phyloP scores from a whole-genome alignment of 92 coral and sea anemone species.

The Diadumene lineata region DNA sequence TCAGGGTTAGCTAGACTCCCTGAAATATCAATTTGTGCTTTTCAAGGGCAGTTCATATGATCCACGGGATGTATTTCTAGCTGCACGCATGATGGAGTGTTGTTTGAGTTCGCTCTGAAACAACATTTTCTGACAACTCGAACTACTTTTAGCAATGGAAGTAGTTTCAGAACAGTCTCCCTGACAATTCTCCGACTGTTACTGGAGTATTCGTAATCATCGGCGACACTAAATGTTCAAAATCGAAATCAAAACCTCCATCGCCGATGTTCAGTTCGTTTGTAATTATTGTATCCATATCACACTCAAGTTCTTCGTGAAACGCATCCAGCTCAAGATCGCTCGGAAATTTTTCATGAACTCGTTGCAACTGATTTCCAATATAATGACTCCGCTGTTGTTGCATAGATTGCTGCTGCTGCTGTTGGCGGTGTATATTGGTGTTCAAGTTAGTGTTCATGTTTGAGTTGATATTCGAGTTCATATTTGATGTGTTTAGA shows the following conservation, averaged over 20 bases:
- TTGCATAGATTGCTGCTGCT: slow-evolving; percentile 27
- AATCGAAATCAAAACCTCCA: slow-evolving; percentile 91
- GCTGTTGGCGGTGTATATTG: slow-evolving; percentile 11
- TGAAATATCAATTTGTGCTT: too few relatives aligned
- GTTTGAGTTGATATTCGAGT: neutral
- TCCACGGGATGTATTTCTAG: too few relatives aligned
- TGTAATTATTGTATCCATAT: slow-evolving; percentile 82
- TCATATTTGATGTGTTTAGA: neutral
- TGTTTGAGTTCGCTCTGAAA: too few relatives aligned
- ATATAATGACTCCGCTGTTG: slow-evolving; percentile 33
- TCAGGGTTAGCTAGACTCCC: too few relatives aligned
- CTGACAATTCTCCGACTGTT: slow-evolving; percentile 69
- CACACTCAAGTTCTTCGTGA: slow-evolving; percentile 81
- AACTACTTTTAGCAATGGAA: too few relatives aligned
- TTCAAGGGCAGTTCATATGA: too few relatives aligned
- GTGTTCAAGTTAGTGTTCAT: slow-evolving; percentile 8
- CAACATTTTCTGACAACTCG: too few relatives aligned
- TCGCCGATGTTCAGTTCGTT: slow-evolving; percentile 85
- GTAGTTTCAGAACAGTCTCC: slow-evolving; percentile 64
- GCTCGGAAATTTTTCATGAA: slow-evolving; percentile 75
- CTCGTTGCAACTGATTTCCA: slow-evolving; percentile 41
- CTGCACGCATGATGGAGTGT: too few relatives aligned
- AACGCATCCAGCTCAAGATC: slow-evolving; percentile 87
- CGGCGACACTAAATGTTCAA: slow-evolving; percentile 80
- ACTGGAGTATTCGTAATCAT: slow-evolving; percentile 60